Percentiles rank a stretch among this genome's conserved stretches.
Conservation (phyloP, 2,113 vertebrate species). For the Falco punctatus region DNA sequence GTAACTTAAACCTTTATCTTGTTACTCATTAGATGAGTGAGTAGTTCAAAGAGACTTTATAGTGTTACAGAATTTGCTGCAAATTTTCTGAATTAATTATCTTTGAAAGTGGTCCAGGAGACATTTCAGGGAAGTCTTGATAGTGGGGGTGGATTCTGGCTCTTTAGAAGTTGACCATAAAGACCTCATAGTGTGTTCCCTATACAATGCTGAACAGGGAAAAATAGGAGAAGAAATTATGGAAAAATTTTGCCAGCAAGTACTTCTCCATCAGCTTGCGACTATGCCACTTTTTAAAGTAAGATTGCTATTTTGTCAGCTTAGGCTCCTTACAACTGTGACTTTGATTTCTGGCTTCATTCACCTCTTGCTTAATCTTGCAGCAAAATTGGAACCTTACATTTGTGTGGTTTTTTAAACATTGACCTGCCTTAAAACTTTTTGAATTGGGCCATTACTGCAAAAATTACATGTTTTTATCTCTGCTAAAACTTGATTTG, state of each 20-base stretch:
- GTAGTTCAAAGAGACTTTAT: neutral
- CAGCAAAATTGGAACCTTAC: neutral
- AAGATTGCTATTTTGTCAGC: neutral
- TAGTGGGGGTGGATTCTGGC: neutral
- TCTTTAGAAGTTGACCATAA: neutral
- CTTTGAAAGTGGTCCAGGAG: neutral
- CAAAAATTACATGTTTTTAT: neutral
- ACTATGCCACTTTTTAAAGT: neutral
- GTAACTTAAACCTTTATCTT: neutral
- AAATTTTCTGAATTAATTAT: neutral
- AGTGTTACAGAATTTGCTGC: neutral
- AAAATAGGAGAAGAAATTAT: neutral
- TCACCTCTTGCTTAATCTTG: neutral
- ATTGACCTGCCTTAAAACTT: neutral
- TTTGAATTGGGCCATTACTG: neutral
- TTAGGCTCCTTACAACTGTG: neutral
- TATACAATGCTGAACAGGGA: neutral
- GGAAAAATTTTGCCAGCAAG: neutral
- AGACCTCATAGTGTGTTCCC: neutral
- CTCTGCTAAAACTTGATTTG: neutral
- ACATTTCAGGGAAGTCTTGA: neutral
- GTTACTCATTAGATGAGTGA: neutral
- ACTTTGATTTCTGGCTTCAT: neutral
- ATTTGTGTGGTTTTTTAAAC: neutral
- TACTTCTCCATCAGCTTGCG: neutral